Evolutionary conservation across 2,888 invertebrate species (phyloP).

Genomic region (Herminia tarsipennalis): DNA sequence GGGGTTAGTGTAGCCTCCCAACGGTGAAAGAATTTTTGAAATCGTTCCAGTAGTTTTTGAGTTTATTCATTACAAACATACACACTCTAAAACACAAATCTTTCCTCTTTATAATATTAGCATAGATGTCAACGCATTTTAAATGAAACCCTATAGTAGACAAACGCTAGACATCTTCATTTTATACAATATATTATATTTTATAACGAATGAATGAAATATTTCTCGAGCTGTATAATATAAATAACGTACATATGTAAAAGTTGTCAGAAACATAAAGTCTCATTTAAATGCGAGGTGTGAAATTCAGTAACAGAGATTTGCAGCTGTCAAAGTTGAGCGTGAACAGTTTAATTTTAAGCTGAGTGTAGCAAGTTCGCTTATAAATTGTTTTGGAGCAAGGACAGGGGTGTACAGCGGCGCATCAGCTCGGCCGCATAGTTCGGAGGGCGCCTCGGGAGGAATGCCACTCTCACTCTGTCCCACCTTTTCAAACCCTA

Average conservation of each 20-base stretch:
- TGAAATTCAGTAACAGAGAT: conserved; percentile 20
- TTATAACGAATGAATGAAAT: no score
- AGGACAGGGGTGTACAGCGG: conserved; percentile 29
- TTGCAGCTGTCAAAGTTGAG: conserved; percentile 29
- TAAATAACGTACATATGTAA: background rate
- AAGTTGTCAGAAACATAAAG: conserved; percentile 18
- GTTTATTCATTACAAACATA: no score
- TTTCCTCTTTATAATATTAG: no score
- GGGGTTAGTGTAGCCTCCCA: no score
- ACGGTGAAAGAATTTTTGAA: no score
- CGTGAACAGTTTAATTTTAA: conserved; percentile 39
- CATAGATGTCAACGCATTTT: no score
- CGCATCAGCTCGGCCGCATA: conserved; percentile 56
- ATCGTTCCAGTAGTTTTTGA: no score
- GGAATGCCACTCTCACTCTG: conserved; percentile 58
- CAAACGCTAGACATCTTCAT: no score
- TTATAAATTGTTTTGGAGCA: conserved; percentile 51
- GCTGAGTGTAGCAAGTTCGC: conserved; percentile 34
- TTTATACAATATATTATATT: no score
- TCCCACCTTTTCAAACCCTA: conserved; percentile 52
- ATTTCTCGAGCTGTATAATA: no score
- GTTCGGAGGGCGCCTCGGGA: conserved; percentile 53
- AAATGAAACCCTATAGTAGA: no score
- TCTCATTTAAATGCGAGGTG: conserved; percentile 21
- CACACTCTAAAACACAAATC: no score